Conservation (phyloP, 1,140 invertebrate genomes). For the Plodia interpunctella region DNA sequence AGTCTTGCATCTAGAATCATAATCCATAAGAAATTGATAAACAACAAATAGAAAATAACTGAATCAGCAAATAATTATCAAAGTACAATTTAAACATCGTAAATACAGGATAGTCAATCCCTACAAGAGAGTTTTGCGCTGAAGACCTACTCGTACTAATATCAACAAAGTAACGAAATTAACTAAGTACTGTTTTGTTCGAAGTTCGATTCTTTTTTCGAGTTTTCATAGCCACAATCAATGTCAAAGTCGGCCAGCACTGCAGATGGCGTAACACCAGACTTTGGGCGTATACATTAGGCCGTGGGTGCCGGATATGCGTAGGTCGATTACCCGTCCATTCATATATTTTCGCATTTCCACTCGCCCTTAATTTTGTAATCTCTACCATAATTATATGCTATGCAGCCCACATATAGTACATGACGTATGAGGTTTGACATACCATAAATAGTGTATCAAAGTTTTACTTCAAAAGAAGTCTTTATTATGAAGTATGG, state of each 20-base stretch:
- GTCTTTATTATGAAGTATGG: too few relatives aligned
- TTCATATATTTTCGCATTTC: constrained; percentile 22
- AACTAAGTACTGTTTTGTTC: not conserved
- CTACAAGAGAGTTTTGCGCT: too few relatives aligned
- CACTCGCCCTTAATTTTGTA: constrained; percentile 11
- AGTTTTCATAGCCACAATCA: not conserved
- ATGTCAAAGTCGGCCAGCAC: not conserved
- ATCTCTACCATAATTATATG: constrained; percentile 2
- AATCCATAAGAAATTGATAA: too few relatives aligned
- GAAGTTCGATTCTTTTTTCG: not conserved
- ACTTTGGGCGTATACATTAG: not conserved
- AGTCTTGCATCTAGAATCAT: too few relatives aligned
- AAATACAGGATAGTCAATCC: too few relatives aligned
- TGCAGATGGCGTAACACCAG: constrained; percentile 18
- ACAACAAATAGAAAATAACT: too few relatives aligned
- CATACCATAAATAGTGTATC: too few relatives aligned
- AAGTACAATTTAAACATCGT: too few relatives aligned
- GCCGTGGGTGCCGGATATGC: constrained; percentile 37
- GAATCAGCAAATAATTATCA: too few relatives aligned
- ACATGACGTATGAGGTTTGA: not conserved
- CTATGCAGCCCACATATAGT: constrained; percentile 5
- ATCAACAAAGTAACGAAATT: not conserved
- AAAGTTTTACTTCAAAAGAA: too few relatives aligned
- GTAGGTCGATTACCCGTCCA: constrained; percentile 24
- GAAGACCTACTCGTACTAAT: too few relatives aligned